phyloP scores from a whole-genome alignment of 2,113 vertebrate species.

The Cephalophus harveyi region DNA sequence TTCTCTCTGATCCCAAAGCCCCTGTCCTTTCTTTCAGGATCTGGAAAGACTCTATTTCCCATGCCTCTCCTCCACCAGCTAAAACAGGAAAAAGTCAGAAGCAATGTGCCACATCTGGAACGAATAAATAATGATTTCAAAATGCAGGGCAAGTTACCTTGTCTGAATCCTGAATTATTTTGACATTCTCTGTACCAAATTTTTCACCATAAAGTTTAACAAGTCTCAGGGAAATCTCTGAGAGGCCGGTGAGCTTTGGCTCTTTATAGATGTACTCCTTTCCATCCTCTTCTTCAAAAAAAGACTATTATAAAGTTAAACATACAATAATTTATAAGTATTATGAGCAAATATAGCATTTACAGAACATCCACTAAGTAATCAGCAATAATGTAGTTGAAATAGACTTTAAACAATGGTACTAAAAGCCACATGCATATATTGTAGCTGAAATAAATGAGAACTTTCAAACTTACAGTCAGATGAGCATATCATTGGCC shows the following conservation, averaged over 20 bases:
- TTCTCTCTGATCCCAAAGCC: not conserved
- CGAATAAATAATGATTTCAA: not conserved
- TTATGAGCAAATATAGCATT: not conserved
- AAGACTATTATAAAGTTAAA: slow-evolving; percentile 81
- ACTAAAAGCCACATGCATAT: not conserved
- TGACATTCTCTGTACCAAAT: slow-evolving; percentile 93
- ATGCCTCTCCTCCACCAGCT: not conserved
- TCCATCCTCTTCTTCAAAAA: slow-evolving; percentile 98
- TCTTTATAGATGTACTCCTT: slow-evolving; percentile 99
- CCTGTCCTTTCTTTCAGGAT: not conserved
- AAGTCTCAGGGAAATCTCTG: slow-evolving; percentile 95
- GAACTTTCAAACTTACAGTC: not conserved
- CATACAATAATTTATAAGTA: not conserved
- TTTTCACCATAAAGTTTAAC: slow-evolving; percentile 94
- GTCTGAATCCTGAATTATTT: slow-evolving; percentile 97
- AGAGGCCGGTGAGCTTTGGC: slow-evolving; percentile 94
- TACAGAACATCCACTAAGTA: not conserved
- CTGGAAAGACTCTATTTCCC: not conserved
- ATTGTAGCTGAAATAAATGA: not conserved
- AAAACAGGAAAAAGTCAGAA: not conserved
- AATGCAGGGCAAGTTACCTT: slow-evolving; percentile 83
- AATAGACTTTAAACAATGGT: not conserved
- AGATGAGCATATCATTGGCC: not conserved
- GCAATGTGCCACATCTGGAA: not conserved
- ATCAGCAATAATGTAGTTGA: not conserved